phyloP scores from a whole-genome alignment of 2,797 vertebrate genomes.

The Acrossocheilus fasciatus region DNA sequence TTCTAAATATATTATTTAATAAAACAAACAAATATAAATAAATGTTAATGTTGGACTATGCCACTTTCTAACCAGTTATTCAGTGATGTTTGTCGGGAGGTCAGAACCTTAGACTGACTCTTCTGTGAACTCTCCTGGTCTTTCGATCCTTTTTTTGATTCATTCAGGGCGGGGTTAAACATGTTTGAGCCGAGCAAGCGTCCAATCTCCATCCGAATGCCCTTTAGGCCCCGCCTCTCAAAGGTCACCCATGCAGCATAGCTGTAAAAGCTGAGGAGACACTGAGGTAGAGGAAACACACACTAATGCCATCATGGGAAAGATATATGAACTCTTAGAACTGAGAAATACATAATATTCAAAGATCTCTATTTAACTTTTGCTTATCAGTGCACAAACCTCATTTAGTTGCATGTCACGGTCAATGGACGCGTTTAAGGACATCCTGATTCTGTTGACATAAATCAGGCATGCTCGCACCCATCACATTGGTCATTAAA shows the following conservation, averaged over 20 bases:
- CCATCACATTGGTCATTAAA: background rate
- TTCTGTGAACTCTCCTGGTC: background rate
- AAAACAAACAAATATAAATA: too few species aligned
- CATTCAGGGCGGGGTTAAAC: constrained; percentile 74
- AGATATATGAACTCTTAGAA: background rate
- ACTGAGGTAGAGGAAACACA: constrained; percentile 68
- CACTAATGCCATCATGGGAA: background rate
- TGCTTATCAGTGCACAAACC: constrained; percentile 69
- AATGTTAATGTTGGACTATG: background rate
- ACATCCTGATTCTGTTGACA: constrained; percentile 75
- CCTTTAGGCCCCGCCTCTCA: constrained; percentile 75
- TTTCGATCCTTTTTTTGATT: background rate
- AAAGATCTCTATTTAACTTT: too few species aligned
- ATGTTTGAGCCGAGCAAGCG: constrained; percentile 78
- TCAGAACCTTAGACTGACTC: constrained; percentile 36
- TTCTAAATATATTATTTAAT: background rate
- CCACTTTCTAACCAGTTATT: background rate
- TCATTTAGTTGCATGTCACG: constrained; percentile 82
- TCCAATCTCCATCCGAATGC: constrained; percentile 81
- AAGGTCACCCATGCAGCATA: constrained; percentile 83
- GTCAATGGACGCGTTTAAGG: constrained; percentile 70
- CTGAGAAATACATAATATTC: background rate
- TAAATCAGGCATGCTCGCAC: background rate
- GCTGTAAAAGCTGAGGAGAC: constrained; percentile 83
- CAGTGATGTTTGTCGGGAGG: background rate